Percentiles rank a stretch among this genome's conserved stretches.
phyloP scores from a whole-genome alignment of 2,113 vertebrate genomes.

The Poeciliopsis turrubarensis region DNA sequence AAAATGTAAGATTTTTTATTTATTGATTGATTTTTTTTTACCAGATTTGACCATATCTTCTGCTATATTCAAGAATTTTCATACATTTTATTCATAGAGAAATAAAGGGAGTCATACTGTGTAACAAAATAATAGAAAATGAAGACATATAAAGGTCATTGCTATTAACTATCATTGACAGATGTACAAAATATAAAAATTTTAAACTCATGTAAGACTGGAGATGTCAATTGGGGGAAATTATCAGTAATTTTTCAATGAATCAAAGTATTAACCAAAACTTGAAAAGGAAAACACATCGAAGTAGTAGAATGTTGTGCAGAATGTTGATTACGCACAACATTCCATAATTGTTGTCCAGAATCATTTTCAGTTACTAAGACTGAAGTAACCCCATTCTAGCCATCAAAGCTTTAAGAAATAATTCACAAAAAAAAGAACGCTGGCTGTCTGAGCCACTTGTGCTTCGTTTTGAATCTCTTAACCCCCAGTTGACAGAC shows the following conservation, averaged over 20 bases:
- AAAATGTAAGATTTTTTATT: background rate
- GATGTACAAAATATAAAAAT: background rate
- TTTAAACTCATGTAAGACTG: background rate
- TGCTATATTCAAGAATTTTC: too few relatives aligned
- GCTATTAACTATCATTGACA: background rate
- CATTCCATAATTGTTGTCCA: background rate
- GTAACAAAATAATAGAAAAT: background rate
- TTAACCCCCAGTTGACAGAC: conserved; percentile 67
- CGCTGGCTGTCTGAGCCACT: conserved; percentile 45
- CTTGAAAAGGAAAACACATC: background rate
- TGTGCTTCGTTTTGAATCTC: conserved; percentile 64
- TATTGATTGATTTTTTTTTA: background rate
- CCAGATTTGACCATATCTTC: background rate
- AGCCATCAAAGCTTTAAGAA: conserved; percentile 5
- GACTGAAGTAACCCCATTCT: background rate
- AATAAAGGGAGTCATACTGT: background rate
- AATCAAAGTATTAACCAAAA: too few relatives aligned
- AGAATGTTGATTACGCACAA: too few relatives aligned
- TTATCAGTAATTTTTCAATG: too few relatives aligned
- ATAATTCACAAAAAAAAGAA: conserved; percentile 28
- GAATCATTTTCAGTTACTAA: background rate
- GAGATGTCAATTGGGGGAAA: background rate
- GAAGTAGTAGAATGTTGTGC: background rate
- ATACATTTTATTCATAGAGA: background rate
- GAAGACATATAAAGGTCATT: background rate